Conservation (phyloP, 2,113 vertebrate genomes). For the Ptilorrhoa leucosticta region DNA sequence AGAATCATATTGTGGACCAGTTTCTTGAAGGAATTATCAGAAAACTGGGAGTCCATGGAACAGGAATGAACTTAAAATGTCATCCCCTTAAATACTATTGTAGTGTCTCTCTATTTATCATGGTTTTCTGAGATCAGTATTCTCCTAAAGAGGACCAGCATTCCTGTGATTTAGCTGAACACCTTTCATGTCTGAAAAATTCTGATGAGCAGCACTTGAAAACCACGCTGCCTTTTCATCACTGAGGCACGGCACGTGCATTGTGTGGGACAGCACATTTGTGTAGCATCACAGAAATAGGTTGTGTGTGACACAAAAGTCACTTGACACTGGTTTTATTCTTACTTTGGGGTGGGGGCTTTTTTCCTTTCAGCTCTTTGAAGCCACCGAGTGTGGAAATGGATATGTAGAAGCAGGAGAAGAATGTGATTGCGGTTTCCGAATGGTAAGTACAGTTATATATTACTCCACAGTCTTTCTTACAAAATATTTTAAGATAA, state of each 20-base stretch:
- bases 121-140: background rate
- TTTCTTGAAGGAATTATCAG: background rate
- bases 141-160: background rate
- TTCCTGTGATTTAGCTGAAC: background rate
- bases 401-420: constrained; percentile 96
- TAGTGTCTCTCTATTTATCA: background rate
- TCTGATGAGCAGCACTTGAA: background rate
- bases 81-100: background rate
- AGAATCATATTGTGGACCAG: background rate
- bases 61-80: background rate
- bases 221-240: background rate
- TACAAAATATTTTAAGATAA: background rate
- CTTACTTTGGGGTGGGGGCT: background rate
- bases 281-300: background rate
- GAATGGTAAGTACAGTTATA: constrained; percentile 76
- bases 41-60: background rate
- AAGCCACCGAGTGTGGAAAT: constrained; percentile 91
- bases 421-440: constrained; percentile 93
- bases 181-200: background rate
- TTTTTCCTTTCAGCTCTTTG: constrained; percentile 82
- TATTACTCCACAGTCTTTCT: background rate
- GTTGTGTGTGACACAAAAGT: background rate
- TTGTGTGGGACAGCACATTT: background rate
- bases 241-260: rapidly evolving
- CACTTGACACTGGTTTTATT: background rate